These are phyloP conservation scores for Abscondita cerata DNA, from an alignment of 2,888 invertebrate species.

Conservation along the genomic window DNA sequence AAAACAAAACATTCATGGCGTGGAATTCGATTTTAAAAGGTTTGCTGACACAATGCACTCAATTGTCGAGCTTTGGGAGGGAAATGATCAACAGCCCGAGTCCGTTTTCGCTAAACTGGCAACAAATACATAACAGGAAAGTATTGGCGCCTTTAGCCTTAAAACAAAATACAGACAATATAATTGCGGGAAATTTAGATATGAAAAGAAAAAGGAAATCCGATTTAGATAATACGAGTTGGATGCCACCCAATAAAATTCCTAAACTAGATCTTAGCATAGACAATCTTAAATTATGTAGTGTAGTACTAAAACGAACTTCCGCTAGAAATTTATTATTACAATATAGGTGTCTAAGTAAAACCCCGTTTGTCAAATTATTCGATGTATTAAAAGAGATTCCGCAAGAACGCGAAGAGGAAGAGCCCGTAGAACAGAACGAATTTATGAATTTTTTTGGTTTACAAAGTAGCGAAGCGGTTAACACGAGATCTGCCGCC, in stretches of 20 bases:
- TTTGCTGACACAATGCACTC: constrained; percentile 14
- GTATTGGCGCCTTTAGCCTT: constrained; percentile 24
- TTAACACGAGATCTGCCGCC: not conserved
- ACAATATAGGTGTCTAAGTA: constrained; percentile 17
- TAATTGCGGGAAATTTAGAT: constrained; percentile 24
- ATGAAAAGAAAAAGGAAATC: constrained; percentile 25
- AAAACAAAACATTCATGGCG: constrained; percentile 4
- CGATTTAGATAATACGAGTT: constrained; percentile 3
- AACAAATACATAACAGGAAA: constrained; percentile 16
- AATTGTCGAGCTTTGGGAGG: constrained; percentile 15
- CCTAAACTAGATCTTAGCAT: constrained; percentile 11
- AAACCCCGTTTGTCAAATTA: constrained; percentile 28
- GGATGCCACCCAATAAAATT: constrained; percentile 14
- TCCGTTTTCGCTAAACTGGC: constrained; percentile 19
- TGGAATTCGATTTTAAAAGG: constrained; percentile 21
- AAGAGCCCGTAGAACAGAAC: constrained; percentile 31
- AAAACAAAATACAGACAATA: constrained; percentile 26
- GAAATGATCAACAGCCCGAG: constrained; percentile 6
- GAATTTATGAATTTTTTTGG: constrained; percentile 43
- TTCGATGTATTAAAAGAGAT: constrained; percentile 33
- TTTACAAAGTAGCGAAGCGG: constrained; percentile 24
- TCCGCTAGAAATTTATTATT: constrained; percentile 5
- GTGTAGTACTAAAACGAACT: constrained; percentile 4
- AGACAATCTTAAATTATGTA: constrained; percentile 15
- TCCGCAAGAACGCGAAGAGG: constrained; percentile 16